Conservation (phyloP, 2,888 invertebrate species). For the Quadriops clusia region DNA sequence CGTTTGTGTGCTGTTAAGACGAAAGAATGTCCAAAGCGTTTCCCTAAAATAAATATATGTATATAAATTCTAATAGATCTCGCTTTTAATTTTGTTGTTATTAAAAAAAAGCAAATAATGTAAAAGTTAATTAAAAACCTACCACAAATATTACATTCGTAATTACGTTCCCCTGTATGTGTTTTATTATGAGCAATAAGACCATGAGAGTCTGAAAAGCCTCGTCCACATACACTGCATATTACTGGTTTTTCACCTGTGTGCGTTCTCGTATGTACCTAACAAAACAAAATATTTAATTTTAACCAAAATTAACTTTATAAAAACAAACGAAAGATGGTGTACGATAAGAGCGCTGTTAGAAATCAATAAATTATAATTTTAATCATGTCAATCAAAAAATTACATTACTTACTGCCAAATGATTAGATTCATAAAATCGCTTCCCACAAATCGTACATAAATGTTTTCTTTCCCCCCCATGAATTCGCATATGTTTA, state of each 20-base stretch:
- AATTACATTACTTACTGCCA: constrained; percentile 22
- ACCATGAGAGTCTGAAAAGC: constrained; percentile 28
- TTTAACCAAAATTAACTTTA: constrained; percentile 4
- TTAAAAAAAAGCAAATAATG: background rate
- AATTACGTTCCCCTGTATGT: constrained; percentile 31
- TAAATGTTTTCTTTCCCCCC: constrained; percentile 28
- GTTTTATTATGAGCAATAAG: constrained; percentile 29
- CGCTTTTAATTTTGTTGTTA: background rate
- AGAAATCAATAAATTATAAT: background rate
- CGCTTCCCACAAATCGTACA: constrained; percentile 30
- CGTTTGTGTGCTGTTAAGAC: constrained; percentile 29
- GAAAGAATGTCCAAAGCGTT: constrained; percentile 31
- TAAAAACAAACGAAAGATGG: too few species aligned
- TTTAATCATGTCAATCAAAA: background rate
- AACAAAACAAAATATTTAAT: constrained; percentile 10
- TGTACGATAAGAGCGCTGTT: too few species aligned
- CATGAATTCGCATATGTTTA: constrained; percentile 29
- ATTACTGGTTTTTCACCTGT: constrained; percentile 30
- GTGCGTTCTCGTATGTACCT: constrained; percentile 30
- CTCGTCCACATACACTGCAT: constrained; percentile 31
- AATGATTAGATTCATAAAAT: constrained; percentile 29
- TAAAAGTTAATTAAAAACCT: constrained; percentile 9
- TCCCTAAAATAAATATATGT: constrained; percentile 18
- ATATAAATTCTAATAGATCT: background rate
- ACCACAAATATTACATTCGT: constrained; percentile 30